A percentile compares a stretch with the other conserved stretches of the same genome.
Evolutionary conservation across 2,797 vertebrate genomes (phyloP).

Genomic region (Paramormyrops hopkinsi): DNA sequence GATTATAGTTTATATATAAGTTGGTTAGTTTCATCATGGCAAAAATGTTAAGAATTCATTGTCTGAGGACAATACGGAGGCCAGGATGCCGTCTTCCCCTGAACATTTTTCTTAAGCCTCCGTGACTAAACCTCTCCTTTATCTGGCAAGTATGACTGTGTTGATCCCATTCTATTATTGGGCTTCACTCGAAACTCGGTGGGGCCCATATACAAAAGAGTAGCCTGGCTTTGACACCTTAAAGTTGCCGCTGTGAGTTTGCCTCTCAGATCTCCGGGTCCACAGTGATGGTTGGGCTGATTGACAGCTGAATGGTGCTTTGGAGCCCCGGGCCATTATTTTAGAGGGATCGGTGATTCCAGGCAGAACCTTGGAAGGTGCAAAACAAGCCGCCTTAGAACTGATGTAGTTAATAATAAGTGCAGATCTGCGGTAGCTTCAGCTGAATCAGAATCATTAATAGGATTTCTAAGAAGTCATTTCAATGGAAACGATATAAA

Average conservation of each 20-base stretch:
- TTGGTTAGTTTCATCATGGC: background rate
- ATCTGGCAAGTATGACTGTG: background rate
- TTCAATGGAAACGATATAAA: background rate
- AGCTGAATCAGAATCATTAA: background rate
- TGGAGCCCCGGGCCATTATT: background rate
- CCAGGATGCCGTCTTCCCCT: background rate
- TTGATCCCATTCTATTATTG: slow-evolving; percentile 5
- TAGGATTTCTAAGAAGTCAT: background rate
- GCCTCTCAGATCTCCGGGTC: background rate
- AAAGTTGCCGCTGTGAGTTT: background rate
- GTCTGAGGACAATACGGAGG: background rate
- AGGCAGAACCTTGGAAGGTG: background rate
- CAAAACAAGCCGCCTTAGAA: no score
- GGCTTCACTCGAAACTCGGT: background rate
- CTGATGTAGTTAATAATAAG: background rate
- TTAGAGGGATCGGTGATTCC: background rate
- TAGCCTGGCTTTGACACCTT: background rate
- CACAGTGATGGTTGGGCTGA: background rate
- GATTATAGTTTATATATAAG: background rate
- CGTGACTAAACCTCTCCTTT: slow-evolving; percentile 13
- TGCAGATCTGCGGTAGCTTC: no score
- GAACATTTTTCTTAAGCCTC: slow-evolving; percentile 7
- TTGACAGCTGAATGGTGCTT: background rate
- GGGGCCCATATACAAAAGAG: slow-evolving; percentile 2
- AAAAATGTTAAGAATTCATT: background rate